Evolutionary conservation across 2,113 vertebrate genomes (phyloP), one percentile per base, ranked within the genome.

Genomic region (Glaucidium brasilianum): DNA sequence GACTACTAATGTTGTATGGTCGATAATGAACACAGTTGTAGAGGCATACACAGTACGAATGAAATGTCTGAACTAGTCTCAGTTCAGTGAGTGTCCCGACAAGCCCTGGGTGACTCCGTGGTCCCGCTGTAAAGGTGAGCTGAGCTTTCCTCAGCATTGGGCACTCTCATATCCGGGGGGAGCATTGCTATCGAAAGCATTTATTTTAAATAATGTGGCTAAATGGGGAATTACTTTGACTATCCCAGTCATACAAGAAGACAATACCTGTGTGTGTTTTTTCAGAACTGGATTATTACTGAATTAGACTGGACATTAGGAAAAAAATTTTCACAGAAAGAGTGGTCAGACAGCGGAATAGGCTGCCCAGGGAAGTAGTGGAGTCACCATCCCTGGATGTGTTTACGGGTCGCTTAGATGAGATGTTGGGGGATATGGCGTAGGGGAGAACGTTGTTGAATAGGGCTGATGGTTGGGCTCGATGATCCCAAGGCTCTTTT

Each of bases 1-100:
- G 2, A 34, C 30, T 5, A 4, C 43, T 55, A 1, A 0, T 25
- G 19, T 26, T 21, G 6, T 6, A 23, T 34, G 13, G 15, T 6
- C 7, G 7, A 29, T 35, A 52, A 9, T 34, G 55, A 62, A 12
- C 16, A 1, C 0, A 8, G 10, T 3, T 8, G n/a, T 5, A 18
- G 41, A 69, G 56, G 26, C 15, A 3, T 9, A 14, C 26, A 8
- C 25, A 1, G 0, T 2, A 49, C 32, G 35, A 53, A 26, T 45
- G 15, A 60, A 25, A 63, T 27, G 52, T 2, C 52, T 16, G 60
- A 32, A 56, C 6, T 4, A 2, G 5, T 26, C 21, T 41, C 19
- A 1, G 26, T 10, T 10, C 11, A 2, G 16, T 1, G 22, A 8
- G 34, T n/a, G 27, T 25, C 67, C 30, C 2, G 11, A 6, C 30